These are phyloP conservation scores for Hyperopisus bebe DNA, from an alignment of 2,113 vertebrate genomes.

Conservation along the genomic window DNA sequence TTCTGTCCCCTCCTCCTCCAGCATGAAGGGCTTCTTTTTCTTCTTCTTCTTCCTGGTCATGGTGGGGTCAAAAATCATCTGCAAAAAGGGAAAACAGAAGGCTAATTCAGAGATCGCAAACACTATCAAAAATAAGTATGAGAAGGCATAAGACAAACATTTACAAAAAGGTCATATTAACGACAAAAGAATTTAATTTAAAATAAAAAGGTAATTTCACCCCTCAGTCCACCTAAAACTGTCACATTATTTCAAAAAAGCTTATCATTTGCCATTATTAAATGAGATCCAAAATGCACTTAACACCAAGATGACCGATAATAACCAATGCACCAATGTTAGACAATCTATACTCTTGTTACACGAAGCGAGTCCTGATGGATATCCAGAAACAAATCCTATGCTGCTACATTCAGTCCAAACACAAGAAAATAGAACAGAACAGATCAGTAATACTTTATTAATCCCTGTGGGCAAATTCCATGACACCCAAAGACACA, in stretches of 20 bases:
- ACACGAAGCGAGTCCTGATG: neutral
- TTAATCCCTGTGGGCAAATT: neutral
- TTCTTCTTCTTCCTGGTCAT: constrained; percentile 99
- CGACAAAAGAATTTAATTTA: neutral
- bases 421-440: neutral
- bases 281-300: neutral
- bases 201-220: neutral
- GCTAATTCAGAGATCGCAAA: neutral
- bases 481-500: neutral
- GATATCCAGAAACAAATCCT: neutral
- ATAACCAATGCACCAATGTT: neutral
- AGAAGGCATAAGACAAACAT: neutral
- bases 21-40: constrained; percentile 99
- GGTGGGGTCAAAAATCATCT: constrained; percentile 98
- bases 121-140: neutral
- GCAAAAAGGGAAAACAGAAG: neutral
- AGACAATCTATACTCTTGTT: neutral
- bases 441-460: neutral
- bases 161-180: neutral
- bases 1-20: constrained; percentile 89
- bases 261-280: neutral
- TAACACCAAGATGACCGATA: neutral
- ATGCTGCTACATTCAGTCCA: neutral
- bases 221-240: neutral
- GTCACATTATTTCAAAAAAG: neutral